phyloP scores from a whole-genome alignment of 2,888 invertebrate genomes.

The Spilosoma lubricipeda region DNA sequence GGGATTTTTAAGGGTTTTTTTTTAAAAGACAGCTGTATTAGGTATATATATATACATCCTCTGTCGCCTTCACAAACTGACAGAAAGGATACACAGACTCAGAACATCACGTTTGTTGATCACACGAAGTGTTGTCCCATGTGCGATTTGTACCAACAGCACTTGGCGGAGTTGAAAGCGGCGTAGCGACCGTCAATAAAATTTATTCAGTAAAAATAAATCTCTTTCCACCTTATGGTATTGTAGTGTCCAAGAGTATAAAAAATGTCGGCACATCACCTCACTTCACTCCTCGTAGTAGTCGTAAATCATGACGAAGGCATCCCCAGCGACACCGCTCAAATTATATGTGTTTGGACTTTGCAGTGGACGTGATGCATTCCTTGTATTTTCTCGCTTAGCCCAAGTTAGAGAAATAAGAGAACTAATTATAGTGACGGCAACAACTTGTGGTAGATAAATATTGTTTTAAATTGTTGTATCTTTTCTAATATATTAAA shows the following conservation, averaged over 20 bases:
- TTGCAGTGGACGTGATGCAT: constrained; percentile 68
- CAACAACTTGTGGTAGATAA: background rate
- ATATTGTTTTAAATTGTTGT: background rate
- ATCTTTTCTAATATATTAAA: too few relatives aligned
- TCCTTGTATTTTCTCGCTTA: constrained; percentile 68
- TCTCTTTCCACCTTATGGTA: background rate
- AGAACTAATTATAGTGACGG: constrained; percentile 6
- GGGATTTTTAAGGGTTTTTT: too few relatives aligned
- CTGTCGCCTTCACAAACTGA: too few relatives aligned
- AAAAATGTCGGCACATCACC: constrained; percentile 6
- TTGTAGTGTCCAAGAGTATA: background rate
- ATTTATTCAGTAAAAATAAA: background rate
- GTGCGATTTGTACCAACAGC: too few relatives aligned
- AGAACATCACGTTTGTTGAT: too few relatives aligned
- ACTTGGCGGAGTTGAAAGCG: too few relatives aligned
- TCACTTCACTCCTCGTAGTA: constrained; percentile 15
- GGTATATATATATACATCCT: too few relatives aligned
- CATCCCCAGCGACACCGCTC: constrained; percentile 38
- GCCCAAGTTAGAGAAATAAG: constrained; percentile 40
- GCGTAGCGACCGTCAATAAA: too few relatives aligned
- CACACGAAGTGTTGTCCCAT: too few relatives aligned
- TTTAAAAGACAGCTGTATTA: too few relatives aligned
- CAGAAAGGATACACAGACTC: too few relatives aligned
- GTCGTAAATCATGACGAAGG: constrained; percentile 38
- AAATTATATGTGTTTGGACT: constrained; percentile 64